A percentile compares a stretch with the other conserved stretches of the same genome.
These are phyloP conservation scores for Rotaria magnacalcarata DNA, from an alignment of 2,888 invertebrate species.

Conservation along the genomic window DNA sequence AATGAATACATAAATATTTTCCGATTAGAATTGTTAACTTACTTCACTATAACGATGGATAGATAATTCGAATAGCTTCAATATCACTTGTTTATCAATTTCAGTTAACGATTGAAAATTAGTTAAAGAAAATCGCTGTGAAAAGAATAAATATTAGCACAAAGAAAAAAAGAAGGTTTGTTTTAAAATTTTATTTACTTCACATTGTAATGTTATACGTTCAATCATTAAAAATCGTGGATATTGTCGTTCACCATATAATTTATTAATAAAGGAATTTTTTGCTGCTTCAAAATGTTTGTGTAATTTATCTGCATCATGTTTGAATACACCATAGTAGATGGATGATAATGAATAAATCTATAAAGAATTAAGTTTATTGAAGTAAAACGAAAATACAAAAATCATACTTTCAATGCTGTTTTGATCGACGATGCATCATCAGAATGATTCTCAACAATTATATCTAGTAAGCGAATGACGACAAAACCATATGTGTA, in stretches of 20 bases:
- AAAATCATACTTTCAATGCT: background rate
- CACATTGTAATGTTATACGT: background rate
- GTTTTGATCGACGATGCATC: background rate
- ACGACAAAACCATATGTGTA: no score
- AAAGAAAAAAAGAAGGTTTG: no score
- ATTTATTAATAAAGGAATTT: background rate
- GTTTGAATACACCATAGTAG: background rate
- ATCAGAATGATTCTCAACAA: background rate
- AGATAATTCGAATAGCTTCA: slow-evolving; percentile 66
- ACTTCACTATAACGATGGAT: slow-evolving; percentile 70
- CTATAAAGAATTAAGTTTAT: background rate
- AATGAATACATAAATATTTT: background rate
- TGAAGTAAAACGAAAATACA: background rate
- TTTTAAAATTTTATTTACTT: background rate
- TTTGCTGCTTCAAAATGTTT: background rate
- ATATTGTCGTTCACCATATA: slow-evolving; percentile 9
- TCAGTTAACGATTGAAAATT: background rate
- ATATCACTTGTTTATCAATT: background rate
- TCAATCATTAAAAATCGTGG: slow-evolving; percentile 1
- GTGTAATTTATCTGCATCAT: background rate
- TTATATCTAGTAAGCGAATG: background rate
- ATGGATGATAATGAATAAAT: background rate
- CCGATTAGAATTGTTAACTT: slow-evolving; percentile 45
- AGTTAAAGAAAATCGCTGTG: background rate
- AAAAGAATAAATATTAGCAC: background rate